Evolutionary conservation across 2,113 vertebrate species (phyloP).

Genomic region (Pseudopipra pipra): DNA sequence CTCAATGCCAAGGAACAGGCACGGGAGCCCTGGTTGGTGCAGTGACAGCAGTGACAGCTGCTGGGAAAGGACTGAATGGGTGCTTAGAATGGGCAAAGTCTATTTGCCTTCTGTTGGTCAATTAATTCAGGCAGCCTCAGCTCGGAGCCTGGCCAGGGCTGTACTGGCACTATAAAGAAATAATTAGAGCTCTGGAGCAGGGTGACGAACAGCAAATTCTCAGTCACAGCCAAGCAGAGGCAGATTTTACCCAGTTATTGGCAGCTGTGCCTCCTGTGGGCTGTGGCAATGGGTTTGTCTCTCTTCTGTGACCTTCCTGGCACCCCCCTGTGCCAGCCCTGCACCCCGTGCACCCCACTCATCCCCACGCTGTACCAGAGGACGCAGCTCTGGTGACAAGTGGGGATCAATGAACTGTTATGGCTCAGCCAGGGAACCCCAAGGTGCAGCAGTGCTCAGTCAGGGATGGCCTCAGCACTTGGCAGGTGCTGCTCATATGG

Average conservation of each 20-base stretch:
- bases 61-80: background rate
- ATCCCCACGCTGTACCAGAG: rapidly evolving
- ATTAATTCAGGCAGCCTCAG: background rate
- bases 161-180: background rate
- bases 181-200: background rate
- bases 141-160: background rate
- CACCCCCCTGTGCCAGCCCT: background rate
- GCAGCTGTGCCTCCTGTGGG: background rate
- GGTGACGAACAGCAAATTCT: background rate
- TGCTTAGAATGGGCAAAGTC: background rate
- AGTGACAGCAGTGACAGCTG: background rate
- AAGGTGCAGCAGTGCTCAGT: background rate
- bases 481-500: background rate
- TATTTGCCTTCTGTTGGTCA: constrained; percentile 19
- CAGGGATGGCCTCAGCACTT: background rate
- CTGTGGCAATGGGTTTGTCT: background rate
- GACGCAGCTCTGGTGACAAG: background rate
- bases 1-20: background rate
- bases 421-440: background rate
- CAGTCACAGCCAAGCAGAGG: background rate
- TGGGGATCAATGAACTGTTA: background rate
- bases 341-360: background rate
- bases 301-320: background rate
- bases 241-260: background rate
- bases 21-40: rapidly evolving